Conservation (phyloP, 2,113 vertebrate genomes). For the Circaetus cinerascens region DNA sequence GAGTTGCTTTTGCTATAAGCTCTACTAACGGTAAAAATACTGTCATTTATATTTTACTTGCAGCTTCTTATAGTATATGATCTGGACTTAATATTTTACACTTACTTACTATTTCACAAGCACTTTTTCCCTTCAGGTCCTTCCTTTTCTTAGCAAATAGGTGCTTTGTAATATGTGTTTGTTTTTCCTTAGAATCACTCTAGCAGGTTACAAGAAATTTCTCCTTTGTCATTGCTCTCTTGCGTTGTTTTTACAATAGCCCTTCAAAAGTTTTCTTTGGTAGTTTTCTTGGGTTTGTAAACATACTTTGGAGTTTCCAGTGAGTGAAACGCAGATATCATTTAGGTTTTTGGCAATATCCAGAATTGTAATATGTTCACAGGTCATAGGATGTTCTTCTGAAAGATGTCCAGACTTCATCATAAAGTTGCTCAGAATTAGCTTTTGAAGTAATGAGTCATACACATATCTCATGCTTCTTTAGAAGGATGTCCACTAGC, state of each 20-base stretch:
- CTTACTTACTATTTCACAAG: background rate
- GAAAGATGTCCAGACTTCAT: background rate
- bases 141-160: background rate
- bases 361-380: background rate
- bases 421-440: background rate
- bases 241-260: background rate
- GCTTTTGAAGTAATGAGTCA: background rate
- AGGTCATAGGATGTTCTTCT: background rate
- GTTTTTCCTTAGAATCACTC: background rate
- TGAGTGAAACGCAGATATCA: background rate
- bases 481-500: background rate
- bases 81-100: background rate
- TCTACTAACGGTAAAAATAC: background rate
- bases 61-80: background rate
- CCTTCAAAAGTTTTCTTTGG: background rate
- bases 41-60: background rate
- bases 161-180: background rate
- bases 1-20: background rate
- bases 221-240: background rate
- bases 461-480: background rate
- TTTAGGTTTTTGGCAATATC: background rate
- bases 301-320: background rate
- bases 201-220: background rate
- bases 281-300: background rate
- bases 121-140: background rate